These are phyloP conservation scores for Pseudorasbora parva DNA, from an alignment of 2,113 vertebrate species.

Conservation along the genomic window DNA sequence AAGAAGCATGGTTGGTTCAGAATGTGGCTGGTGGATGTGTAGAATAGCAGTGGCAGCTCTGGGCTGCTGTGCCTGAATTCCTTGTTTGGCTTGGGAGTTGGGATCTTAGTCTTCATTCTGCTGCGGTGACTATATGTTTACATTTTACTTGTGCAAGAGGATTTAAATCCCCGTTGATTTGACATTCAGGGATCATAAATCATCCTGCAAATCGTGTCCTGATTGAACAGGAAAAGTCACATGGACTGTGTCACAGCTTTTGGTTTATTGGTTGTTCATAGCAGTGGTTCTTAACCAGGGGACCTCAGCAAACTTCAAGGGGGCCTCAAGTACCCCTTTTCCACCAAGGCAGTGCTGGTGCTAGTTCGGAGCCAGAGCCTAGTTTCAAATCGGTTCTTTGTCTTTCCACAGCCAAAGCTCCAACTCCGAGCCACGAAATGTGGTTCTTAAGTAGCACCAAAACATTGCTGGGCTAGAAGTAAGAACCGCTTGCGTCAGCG, in stretches of 20 bases:
- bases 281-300: not conserved
- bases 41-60: slow-evolving; percentile 1
- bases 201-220: not conserved
- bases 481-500: too few relatives aligned
- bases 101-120: not conserved
- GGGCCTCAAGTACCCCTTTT: too few relatives aligned
- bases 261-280: slow-evolving; percentile 2
- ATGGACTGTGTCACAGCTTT: not conserved
- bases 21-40: slow-evolving; percentile 28
- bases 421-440: too few relatives aligned
- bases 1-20: slow-evolving; percentile 38
- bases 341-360: too few relatives aligned
- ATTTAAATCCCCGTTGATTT: not conserved
- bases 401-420: too few relatives aligned
- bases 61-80: not conserved
- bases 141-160: not conserved
- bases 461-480: too few relatives aligned
- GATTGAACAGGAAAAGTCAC: not conserved
- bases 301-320: not conserved
- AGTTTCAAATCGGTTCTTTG: too few relatives aligned
- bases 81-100: not conserved
- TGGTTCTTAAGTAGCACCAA: too few relatives aligned
- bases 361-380: too few relatives aligned
- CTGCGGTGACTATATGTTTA: not conserved
- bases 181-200: not conserved